Evolutionary conservation across 64 coral and sea anemone genomes (phyloP), one percentile per base, ranked within the genome.

Genomic region (Dendronephthya gigantea): DNA sequence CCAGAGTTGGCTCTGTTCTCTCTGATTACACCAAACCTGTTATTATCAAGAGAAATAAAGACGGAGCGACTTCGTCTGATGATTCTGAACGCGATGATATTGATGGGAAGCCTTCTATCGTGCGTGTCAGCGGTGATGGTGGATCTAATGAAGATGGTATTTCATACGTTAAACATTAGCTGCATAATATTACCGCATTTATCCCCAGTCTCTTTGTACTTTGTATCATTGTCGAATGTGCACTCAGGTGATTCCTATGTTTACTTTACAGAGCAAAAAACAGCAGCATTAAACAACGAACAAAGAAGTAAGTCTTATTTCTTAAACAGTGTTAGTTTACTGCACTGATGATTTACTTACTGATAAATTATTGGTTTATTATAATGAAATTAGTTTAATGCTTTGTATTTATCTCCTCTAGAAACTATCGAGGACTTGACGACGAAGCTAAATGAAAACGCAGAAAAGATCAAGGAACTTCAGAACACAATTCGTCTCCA

Each of bases 121-220:
- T 96, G 41, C 88, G 94, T 84, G 84, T 98, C 87, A 91, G 94
- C 87, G 94, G 94, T 93, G 94, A 98, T 93, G 94, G 94, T 82
- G 94, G 94, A 87, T 98, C 94, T 86, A 98, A 93, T 91, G 91
- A 98, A 89, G 94, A 93, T 47, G 94, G 94, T 98, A 93, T 91
- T 92, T 83, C 23, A 45, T 11, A 45, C 41, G 11, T 45, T 11
- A 45, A 45, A 45, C 41, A 45, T 6, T 45, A 45, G 41, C 41
- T 45, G 41, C 4, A 11, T 45, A 45, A 45, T 11, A 45, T 4
- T 45, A 45, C 4, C 41, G 11, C 41, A 6, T 6, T 45, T 45
- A 11, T 45, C 4, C 41, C 4, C n/a, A n/a, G n/a, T n/a, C n/a
- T n/a, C n/a, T n/a, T n/a, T n/a, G n/a, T n/a, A n/a, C n/a, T n/a